A percentile compares a stretch with the other conserved stretches of the same genome.
These are phyloP conservation scores for Blomia tropicalis DNA, from an alignment of 2,888 invertebrate species.

Conservation along the genomic window DNA sequence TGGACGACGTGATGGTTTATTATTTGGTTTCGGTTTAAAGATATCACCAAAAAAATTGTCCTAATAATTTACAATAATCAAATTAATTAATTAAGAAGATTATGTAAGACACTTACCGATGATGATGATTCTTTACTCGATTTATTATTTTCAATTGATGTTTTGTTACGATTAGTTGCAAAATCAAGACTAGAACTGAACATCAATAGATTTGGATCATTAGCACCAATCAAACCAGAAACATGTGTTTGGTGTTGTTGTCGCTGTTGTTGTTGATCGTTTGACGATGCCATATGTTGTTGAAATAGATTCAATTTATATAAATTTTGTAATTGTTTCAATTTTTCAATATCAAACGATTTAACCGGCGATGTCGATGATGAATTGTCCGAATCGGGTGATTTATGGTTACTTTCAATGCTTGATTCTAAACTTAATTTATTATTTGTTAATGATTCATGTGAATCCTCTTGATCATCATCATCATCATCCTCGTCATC, in stretches of 20 bases:
- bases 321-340: constrained; percentile 7
- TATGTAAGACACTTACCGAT: background rate
- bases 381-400: no score
- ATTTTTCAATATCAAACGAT: constrained; percentile 3
- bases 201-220: background rate
- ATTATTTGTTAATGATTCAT: background rate
- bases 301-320: constrained; percentile 1
- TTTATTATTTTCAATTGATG: background rate
- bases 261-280: background rate
- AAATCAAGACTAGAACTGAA: constrained; percentile 4
- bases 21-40: background rate
- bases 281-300: background rate
- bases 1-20: background rate
- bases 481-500: background rate
- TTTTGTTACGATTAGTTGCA: background rate
- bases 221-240: background rate
- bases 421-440: no score
- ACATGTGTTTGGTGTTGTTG: background rate
- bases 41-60: constrained; percentile 5
- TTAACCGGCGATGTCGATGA: background rate
- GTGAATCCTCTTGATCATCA: background rate
- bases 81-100: background rate
- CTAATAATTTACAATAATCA: background rate
- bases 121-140: no score
- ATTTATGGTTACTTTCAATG: no score